Conservation (phyloP, 2,888 invertebrate genomes). For the Carpatolechia fugitivella region DNA sequence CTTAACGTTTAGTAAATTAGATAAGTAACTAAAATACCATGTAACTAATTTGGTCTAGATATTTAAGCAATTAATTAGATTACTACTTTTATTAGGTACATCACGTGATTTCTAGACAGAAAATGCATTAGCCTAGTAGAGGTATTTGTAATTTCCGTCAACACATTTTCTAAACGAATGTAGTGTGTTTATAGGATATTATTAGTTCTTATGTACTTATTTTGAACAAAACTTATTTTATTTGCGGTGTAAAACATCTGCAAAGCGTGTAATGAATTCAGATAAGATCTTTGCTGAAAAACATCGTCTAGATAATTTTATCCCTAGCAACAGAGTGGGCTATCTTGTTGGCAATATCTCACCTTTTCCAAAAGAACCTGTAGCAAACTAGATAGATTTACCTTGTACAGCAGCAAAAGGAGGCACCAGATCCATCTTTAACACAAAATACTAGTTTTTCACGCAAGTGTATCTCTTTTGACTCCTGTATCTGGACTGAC, state of each 20-base stretch:
- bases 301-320: not conserved
- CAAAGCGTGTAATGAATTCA: not conserved
- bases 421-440: conserved; percentile 51
- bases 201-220: too few species aligned
- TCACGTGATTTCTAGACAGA: too few species aligned
- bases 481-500: conserved; percentile 33
- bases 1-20: too few species aligned
- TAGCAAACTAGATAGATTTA: conserved; percentile 22
- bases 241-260: not conserved
- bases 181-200: too few species aligned
- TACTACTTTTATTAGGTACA: too few species aligned
- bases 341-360: not conserved
- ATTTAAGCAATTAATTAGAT: too few species aligned
- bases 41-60: too few species aligned
- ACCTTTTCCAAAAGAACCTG: not conserved
- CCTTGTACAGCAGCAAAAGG: conserved; percentile 46
- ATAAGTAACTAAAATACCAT: too few species aligned
- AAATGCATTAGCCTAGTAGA: too few species aligned
- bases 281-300: not conserved
- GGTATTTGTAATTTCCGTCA: too few species aligned
- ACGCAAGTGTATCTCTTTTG: not conserved
- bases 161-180: too few species aligned
- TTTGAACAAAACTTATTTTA: too few species aligned
- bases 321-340: conserved; percentile 2
- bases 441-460: conserved; percentile 3